These are phyloP conservation scores for Pseudotriccus pelzelni DNA, from an alignment of 2,797 vertebrate genomes.

Conservation along the genomic window DNA sequence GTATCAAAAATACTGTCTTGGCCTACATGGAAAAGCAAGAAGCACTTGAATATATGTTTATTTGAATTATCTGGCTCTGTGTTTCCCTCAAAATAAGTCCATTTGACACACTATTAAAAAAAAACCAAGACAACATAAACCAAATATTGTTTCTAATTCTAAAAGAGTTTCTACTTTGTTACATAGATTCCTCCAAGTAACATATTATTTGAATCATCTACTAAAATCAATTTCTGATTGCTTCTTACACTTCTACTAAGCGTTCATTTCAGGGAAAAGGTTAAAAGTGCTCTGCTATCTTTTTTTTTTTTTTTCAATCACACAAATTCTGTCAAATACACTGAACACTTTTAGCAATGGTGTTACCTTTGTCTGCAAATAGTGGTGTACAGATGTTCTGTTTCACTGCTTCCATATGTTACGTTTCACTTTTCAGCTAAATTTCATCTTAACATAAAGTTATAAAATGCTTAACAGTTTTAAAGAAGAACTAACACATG, in stretches of 20 bases:
- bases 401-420: background rate
- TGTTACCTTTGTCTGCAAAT: background rate
- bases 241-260: background rate
- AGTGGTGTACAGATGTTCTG: background rate
- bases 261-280: background rate
- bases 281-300: background rate
- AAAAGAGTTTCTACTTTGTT: background rate
- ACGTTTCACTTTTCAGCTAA: background rate
- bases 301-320: background rate
- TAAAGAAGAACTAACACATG: background rate
- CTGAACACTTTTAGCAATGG: background rate
- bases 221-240: background rate
- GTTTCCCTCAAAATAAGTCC: background rate
- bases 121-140: background rate
- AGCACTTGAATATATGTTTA: background rate
- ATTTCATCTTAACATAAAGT: background rate
- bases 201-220: background rate
- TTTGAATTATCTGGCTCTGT: background rate
- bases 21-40: background rate
- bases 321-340: background rate
- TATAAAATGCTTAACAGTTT: background rate
- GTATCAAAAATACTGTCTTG: background rate
- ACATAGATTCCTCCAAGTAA: background rate
- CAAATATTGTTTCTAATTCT: background rate
- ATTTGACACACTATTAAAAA: background rate